Percentiles rank a stretch among this genome's conserved stretches.
Evolutionary conservation across 2,888 invertebrate genomes (phyloP).

Genomic region (Stenurella melanura): DNA sequence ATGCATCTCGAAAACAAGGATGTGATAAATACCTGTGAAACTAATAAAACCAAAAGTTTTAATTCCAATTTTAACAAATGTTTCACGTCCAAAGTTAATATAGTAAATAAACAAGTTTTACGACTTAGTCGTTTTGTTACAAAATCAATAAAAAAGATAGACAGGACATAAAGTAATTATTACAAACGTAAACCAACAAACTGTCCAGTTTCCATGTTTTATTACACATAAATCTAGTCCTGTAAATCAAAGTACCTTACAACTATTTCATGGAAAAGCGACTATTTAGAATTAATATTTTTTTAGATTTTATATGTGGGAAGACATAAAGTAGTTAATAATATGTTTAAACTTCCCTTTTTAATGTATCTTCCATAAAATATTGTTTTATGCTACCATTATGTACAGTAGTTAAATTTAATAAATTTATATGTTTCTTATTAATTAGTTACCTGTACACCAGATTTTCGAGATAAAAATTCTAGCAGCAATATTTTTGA

Average conservation of each 20-base stretch:
- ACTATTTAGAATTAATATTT: constrained; percentile 32
- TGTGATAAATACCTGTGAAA: constrained; percentile 44
- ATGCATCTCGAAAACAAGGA: constrained; percentile 23
- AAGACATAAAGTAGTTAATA: constrained; percentile 31
- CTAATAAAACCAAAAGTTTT: constrained; percentile 43
- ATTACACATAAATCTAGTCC: constrained; percentile 42
- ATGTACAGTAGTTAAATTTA: constrained; percentile 48
- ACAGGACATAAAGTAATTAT: constrained; percentile 56
- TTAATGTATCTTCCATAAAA: constrained; percentile 34
- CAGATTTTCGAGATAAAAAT: too few relatives aligned
- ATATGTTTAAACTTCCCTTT: not conserved
- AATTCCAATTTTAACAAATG: constrained; percentile 57
- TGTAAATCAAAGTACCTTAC: constrained; percentile 34
- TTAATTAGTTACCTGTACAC: too few relatives aligned
- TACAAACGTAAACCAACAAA: constrained; percentile 54
- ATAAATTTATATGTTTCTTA: constrained; percentile 19
- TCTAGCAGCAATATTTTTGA: too few relatives aligned
- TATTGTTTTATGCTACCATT: constrained; percentile 36
- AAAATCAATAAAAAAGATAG: constrained; percentile 58
- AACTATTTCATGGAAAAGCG: constrained; percentile 31
- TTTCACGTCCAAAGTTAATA: constrained; percentile 54
- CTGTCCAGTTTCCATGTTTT: constrained; percentile 47
- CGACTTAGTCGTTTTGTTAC: constrained; percentile 50
- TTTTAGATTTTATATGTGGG: constrained; percentile 26
- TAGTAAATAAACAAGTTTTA: constrained; percentile 56